Conservation (phyloP, 2,113 vertebrate species). For the Callipepla californica region DNA sequence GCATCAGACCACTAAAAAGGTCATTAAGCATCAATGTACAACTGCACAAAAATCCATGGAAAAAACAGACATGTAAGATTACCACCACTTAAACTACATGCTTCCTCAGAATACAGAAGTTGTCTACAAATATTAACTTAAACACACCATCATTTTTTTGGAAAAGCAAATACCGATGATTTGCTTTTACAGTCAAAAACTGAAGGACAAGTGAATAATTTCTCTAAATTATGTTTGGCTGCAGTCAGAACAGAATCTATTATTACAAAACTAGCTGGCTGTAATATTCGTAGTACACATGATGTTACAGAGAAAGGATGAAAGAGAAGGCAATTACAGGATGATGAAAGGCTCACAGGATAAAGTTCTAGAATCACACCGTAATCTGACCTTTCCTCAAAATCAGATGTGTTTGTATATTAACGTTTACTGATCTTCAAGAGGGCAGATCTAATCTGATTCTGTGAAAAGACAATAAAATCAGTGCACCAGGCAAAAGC, state of each 20-base stretch:
- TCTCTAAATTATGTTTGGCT: not conserved
- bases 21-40: not conserved
- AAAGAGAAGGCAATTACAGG: not conserved
- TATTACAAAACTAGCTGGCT: not conserved
- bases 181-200: not conserved
- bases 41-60: not conserved
- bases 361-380: not conserved
- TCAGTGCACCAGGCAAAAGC: not conserved
- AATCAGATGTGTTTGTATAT: not conserved
- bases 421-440: not conserved
- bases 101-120: not conserved
- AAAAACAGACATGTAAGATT: not conserved
- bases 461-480: not conserved
- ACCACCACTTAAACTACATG: not conserved
- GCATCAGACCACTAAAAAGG: not conserved
- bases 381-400: not conserved
- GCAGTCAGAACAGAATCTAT: not conserved
- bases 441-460: not conserved
- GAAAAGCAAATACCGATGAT: not conserved
- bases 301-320: not conserved
- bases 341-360: not conserved
- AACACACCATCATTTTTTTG: not conserved
- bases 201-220: not conserved
- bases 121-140: not conserved
- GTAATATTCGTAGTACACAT: accelerated